Conservation (phyloP, 2,888 invertebrate species). For the Caenorhabditis auriculariae region DNA sequence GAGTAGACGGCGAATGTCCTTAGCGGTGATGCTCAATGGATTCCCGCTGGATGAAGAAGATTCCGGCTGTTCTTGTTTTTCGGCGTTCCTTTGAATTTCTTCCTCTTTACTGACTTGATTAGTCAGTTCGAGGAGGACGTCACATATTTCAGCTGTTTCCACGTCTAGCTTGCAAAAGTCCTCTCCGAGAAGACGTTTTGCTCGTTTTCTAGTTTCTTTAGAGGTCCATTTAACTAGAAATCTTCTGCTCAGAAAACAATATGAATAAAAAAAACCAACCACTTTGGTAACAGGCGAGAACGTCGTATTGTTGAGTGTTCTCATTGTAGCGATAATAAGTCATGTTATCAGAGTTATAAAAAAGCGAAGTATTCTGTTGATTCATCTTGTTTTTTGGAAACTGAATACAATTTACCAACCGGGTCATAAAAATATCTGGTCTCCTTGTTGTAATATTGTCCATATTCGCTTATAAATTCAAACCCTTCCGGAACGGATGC, state of each 20-base stretch:
- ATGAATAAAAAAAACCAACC: conserved; percentile 10
- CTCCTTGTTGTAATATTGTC: conserved; percentile 52
- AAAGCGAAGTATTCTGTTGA: conserved; percentile 47
- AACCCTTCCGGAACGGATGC: conserved; percentile 43
- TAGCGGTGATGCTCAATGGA: too few species aligned
- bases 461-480: conserved; percentile 44
- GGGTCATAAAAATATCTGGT: conserved; percentile 52
- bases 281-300: conserved; percentile 21
- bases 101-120: conserved; percentile 17
- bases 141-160: conserved; percentile 27
- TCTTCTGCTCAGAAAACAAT: background rate
- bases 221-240: conserved; percentile 40
- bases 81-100: conserved; percentile 4
- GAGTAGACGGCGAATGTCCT: too few species aligned
- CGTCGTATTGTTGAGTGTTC: conserved; percentile 25
- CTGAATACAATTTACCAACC: conserved; percentile 20
- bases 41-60: too few species aligned
- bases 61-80: too few species aligned
- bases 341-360: conserved; percentile 40
- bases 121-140: conserved; percentile 21
- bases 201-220: conserved; percentile 21
- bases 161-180: conserved; percentile 30
- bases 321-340: conserved; percentile 49
- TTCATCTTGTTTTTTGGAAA: background rate
- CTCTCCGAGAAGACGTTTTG: conserved; percentile 19